Conservation (phyloP, 2,888 invertebrate genomes). For the Drosophila pseudotalamancana region DNA sequence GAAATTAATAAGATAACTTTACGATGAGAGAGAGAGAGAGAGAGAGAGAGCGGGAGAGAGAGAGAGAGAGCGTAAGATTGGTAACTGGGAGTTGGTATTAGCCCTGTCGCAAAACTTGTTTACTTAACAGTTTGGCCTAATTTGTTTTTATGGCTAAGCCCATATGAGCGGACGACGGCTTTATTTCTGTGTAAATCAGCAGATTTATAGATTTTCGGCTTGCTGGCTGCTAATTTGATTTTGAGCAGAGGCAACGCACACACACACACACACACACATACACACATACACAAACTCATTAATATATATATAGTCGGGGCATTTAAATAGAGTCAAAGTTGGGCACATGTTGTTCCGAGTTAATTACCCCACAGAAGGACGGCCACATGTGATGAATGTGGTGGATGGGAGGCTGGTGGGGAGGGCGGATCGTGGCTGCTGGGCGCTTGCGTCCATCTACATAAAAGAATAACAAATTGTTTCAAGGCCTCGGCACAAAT, state of each 20-base stretch:
- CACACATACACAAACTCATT: background rate
- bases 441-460: slow-evolving; percentile 29
- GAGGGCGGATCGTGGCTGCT: background rate
- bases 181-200: slow-evolving; percentile 80
- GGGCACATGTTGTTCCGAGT: slow-evolving; percentile 69
- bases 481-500: slow-evolving; percentile 75
- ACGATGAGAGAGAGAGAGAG: slow-evolving; percentile 4
- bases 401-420: background rate
- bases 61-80: background rate
- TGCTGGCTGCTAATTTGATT: slow-evolving; percentile 77
- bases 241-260: slow-evolving; percentile 54
- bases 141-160: slow-evolving; percentile 71
- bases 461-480: slow-evolving; percentile 69
- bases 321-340: slow-evolving; percentile 68
- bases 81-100: slow-evolving; percentile 7
- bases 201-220: slow-evolving; percentile 69
- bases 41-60: background rate
- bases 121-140: slow-evolving; percentile 81
- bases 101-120: slow-evolving; percentile 68
- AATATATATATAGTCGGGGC: slow-evolving; percentile 19
- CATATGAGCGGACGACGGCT: slow-evolving; percentile 38
- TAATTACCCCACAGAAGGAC: slow-evolving; percentile 60
- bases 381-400: too few relatives aligned
- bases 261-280: background rate
- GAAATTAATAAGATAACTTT: slow-evolving; percentile 79